These are phyloP conservation scores for Cheirogaleus medius DNA, from an alignment of 2,113 vertebrate species.

Conservation along the genomic window DNA sequence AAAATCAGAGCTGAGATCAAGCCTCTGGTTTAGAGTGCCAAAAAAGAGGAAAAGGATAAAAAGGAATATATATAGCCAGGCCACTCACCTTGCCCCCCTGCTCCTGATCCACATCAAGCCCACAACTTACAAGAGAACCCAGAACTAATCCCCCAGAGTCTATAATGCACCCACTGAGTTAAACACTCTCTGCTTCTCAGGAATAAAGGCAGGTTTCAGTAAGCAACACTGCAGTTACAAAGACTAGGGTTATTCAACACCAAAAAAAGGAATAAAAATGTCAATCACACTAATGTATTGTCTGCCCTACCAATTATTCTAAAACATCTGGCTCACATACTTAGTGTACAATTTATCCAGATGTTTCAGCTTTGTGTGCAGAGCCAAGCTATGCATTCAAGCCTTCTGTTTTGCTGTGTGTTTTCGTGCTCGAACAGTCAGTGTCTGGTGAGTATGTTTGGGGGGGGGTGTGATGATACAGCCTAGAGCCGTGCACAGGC, in stretches of 20 bases:
- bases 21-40: neutral
- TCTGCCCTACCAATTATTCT: neutral
- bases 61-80: neutral
- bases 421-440: neutral
- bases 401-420: neutral
- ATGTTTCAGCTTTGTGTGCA: neutral
- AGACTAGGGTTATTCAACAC: neutral
- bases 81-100: slow-evolving; percentile 5
- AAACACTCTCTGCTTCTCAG: neutral
- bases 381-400: neutral
- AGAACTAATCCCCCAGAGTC: neutral
- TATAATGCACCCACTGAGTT: neutral
- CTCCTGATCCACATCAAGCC: neutral
- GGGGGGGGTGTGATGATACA: too few species aligned
- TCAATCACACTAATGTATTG: neutral
- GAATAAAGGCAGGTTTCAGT: neutral
- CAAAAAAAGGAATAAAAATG: neutral
- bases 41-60: slow-evolving; percentile 11
- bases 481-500: neutral
- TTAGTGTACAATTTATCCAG: neutral
- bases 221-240: neutral
- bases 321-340: slow-evolving; percentile 20
- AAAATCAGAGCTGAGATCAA: slow-evolving; percentile 59
- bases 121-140: neutral
- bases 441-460: neutral